phyloP scores from a whole-genome alignment of 2,113 vertebrate genomes.

The Mus pahari region DNA sequence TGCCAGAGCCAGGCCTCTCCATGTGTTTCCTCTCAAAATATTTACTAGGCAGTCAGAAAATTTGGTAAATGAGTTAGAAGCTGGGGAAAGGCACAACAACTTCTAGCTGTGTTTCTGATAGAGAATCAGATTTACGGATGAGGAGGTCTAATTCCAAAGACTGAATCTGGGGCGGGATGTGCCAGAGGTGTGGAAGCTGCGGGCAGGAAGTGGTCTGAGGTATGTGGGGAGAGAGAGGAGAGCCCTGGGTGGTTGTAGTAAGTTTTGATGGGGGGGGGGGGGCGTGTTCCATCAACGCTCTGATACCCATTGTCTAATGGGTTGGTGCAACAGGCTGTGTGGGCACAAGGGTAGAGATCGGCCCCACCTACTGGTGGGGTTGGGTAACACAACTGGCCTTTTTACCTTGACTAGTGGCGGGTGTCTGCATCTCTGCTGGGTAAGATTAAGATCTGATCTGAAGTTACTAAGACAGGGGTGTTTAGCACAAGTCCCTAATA shows the following conservation, averaged over 20 bases:
- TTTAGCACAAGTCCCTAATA: neutral
- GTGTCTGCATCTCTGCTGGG: rapidly evolving
- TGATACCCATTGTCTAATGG: neutral
- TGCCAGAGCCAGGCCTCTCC: neutral
- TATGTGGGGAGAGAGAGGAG: neutral
- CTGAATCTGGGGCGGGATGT: neutral
- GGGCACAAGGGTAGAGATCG: neutral
- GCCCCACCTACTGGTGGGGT: conserved; percentile 71
- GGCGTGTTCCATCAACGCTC: no score
- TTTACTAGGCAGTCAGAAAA: neutral
- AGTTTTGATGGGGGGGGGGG: neutral
- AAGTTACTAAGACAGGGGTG: neutral
- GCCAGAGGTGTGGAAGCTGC: neutral
- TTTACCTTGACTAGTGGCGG: neutral
- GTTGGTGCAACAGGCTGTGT: neutral
- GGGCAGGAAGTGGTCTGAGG: neutral
- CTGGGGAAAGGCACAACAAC: neutral
- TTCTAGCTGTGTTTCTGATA: neutral
- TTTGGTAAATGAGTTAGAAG: neutral
- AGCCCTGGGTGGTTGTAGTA: neutral
- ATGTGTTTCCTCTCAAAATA: neutral
- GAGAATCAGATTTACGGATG: neutral
- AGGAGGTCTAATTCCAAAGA: neutral
- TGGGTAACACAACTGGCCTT: conserved; percentile 35
- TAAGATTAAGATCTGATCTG: neutral